Percentiles rank a stretch among this genome's conserved stretches.
These are phyloP conservation scores for Protaetia brevitarsis DNA, from an alignment of 1,140 invertebrate genomes.

Conservation along the genomic window DNA sequence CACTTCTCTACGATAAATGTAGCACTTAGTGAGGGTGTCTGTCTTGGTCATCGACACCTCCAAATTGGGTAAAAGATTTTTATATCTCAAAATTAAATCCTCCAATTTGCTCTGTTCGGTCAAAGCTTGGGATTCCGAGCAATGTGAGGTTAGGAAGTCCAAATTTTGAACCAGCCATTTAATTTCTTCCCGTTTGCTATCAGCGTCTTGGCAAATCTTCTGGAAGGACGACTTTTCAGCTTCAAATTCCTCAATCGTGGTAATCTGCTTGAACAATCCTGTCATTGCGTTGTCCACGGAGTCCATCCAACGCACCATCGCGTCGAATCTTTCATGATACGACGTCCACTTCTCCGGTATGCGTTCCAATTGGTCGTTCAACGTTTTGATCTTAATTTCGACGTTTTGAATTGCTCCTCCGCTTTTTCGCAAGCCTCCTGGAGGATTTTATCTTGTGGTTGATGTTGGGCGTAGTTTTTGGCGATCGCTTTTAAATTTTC, in stretches of 20 bases:
- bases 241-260: slow-evolving; percentile 85
- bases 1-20: slow-evolving; percentile 84
- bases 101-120: slow-evolving; percentile 79
- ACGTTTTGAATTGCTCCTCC: slow-evolving; percentile 71
- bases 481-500: slow-evolving; percentile 71
- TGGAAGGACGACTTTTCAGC: slow-evolving; percentile 64
- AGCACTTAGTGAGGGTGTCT: slow-evolving; percentile 87
- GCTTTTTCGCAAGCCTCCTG: slow-evolving; percentile 65
- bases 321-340: slow-evolving; percentile 77
- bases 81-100: slow-evolving; percentile 79
- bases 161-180: slow-evolving; percentile 91
- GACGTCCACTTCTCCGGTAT: slow-evolving; percentile 87
- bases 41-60: slow-evolving; percentile 90
- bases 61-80: slow-evolving; percentile 86
- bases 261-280: slow-evolving; percentile 67
- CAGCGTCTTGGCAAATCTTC: slow-evolving; percentile 86
- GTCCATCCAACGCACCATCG: slow-evolving; percentile 90
- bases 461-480: slow-evolving; percentile 61
- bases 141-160: slow-evolving; percentile 79
- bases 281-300: slow-evolving; percentile 78
- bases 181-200: slow-evolving; percentile 86
- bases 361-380: slow-evolving; percentile 75
- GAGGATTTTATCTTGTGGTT: slow-evolving; percentile 62
- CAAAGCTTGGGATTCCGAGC: slow-evolving; percentile 72
- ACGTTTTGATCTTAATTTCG: slow-evolving; percentile 65